phyloP scores from a whole-genome alignment of 2,113 vertebrate genomes.

The Sebastes schlegelii region DNA sequence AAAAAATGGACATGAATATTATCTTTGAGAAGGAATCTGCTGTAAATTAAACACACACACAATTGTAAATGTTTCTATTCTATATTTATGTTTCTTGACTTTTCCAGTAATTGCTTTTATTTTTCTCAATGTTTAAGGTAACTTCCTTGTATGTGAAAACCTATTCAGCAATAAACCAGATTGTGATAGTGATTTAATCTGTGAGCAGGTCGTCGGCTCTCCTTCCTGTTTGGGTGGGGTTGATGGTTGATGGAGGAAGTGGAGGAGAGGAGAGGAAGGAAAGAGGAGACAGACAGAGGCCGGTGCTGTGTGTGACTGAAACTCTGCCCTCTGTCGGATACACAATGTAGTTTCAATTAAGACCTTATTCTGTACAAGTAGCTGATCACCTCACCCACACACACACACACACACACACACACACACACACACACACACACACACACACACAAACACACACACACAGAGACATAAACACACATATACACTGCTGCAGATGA shows the following conservation, averaged over 20 bases:
- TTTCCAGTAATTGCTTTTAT: not conserved
- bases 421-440: no score
- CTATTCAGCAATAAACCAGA: not conserved
- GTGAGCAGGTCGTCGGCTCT: accelerated
- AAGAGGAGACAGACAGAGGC: conserved; percentile 10
- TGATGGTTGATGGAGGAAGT: conserved; percentile 10
- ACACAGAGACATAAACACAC: no score
- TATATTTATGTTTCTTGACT: no score
- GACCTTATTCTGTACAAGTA: no score
- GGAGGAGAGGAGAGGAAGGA: conserved; percentile 11
- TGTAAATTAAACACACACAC: no score
- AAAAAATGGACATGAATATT: no score
- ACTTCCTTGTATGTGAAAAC: not conserved
- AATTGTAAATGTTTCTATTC: no score
- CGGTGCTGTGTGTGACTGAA: accelerated
- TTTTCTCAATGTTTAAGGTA: not conserved
- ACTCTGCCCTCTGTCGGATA: conserved; percentile 25
- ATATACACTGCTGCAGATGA: no score
- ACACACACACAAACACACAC: no score
- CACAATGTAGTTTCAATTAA: not conserved
- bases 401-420: no score
- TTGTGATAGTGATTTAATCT: not conserved
- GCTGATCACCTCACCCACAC: no score
- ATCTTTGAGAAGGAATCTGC: no score
- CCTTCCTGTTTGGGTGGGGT: conserved; percentile 75